These are phyloP conservation scores for Zeus faber DNA, from an alignment of 2,113 vertebrate species.

Conservation along the genomic window DNA sequence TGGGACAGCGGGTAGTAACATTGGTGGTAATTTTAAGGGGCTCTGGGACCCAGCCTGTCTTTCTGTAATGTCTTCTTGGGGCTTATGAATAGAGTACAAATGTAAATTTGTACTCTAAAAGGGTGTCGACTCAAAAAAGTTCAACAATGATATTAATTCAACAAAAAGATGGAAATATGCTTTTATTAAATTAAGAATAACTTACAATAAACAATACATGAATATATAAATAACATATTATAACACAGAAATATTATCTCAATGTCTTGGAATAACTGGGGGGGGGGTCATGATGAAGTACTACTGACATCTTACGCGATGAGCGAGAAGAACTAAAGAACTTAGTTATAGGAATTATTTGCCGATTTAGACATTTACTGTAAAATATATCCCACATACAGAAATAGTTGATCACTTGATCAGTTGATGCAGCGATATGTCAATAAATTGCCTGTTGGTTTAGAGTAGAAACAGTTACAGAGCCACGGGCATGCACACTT, in stretches of 20 bases:
- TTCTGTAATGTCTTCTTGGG: no score
- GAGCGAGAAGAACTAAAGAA: neutral
- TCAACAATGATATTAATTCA: neutral
- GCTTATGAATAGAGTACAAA: no score
- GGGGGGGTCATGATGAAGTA: neutral
- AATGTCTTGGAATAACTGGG: conserved; percentile 38
- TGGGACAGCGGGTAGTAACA: no score
- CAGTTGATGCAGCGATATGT: conserved; percentile 19
- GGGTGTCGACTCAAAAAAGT: neutral
- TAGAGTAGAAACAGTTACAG: conserved; percentile 24
- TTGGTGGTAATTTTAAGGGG: no score
- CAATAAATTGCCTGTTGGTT: conserved; percentile 15
- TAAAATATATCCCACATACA: conserved; percentile 34
- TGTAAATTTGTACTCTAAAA: no score
- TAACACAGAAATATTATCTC: conserved; percentile 51
- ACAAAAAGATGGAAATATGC: conserved; percentile 47
- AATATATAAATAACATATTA: conserved; percentile 58
- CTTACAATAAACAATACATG: conserved; percentile 68
- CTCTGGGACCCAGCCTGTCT: no score
- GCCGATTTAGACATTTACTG: conserved; percentile 14
- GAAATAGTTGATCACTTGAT: conserved; percentile 10
- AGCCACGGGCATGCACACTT: conserved; percentile 54
- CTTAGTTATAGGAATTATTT: conserved; percentile 19
- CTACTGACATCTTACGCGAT: no score
- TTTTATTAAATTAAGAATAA: conserved; percentile 74